Conservation (phyloP, 2,888 invertebrate genomes). For the Aspidiotus rigidus region DNA sequence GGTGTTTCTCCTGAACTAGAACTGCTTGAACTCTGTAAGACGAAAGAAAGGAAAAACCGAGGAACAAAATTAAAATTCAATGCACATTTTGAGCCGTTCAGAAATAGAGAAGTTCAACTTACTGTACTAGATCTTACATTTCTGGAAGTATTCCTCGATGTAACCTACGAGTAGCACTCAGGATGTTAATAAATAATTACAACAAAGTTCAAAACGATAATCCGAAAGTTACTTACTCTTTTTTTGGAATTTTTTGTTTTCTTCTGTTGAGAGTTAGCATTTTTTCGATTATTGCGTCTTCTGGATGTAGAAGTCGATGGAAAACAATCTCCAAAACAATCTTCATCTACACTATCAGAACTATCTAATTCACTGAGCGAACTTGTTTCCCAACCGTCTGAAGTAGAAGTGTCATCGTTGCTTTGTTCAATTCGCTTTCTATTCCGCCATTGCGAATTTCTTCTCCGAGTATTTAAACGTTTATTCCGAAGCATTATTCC, state of each 20-base stretch:
- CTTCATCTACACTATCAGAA: neutral
- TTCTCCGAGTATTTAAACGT: conserved; percentile 3
- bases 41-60: neutral
- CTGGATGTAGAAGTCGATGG: neutral
- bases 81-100: neutral
- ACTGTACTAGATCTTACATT: conserved; percentile 16
- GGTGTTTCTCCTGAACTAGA: conserved; percentile 2
- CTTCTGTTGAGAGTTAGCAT: neutral
- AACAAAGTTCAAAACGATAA: neutral
- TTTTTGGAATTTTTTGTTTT: neutral
- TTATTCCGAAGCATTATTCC: conserved; percentile 27
- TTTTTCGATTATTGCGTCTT: neutral
- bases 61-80: neutral
- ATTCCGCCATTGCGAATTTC: conserved; percentile 5
- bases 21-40: conserved; percentile 8
- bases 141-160: neutral
- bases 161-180: neutral
- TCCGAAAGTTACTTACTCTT: neutral
- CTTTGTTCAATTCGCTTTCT: neutral
- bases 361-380: neutral
- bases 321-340: no score
- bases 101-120: neutral
- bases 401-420: conserved; percentile 1
- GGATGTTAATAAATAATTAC: neutral
- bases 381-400: neutral